Evolutionary conservation across 2,113 vertebrate genomes (phyloP).

Genomic region (Lycaon pictus): DNA sequence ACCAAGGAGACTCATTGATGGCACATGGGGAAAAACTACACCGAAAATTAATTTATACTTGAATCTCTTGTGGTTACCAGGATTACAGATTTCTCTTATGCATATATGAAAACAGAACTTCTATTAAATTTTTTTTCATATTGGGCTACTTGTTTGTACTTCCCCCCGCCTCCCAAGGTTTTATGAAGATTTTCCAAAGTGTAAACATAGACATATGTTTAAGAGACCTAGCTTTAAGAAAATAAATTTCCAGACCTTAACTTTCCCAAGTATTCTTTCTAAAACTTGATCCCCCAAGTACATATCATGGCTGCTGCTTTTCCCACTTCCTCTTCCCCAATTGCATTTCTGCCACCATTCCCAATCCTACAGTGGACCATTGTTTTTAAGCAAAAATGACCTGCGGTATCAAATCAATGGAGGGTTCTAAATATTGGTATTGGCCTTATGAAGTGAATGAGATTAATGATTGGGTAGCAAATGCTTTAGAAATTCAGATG

Average conservation of each 20-base stretch:
- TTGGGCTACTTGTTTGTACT: neutral
- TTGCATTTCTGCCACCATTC: neutral
- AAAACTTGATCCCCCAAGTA: neutral
- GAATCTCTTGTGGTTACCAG: neutral
- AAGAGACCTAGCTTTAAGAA: neutral
- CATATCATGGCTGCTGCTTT: neutral
- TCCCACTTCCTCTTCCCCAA: neutral
- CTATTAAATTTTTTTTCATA: neutral
- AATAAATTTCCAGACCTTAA: neutral
- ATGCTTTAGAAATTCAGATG: neutral
- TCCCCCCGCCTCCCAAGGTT: neutral
- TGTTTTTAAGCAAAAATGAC: neutral
- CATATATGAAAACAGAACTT: neutral
- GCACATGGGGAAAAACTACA: neutral
- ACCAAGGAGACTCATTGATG: no score
- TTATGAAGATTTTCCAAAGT: neutral
- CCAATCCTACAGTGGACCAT: neutral
- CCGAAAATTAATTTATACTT: neutral
- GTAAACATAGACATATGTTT: neutral
- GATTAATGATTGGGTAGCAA: neutral
- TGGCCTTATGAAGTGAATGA: neutral
- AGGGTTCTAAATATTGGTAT: neutral
- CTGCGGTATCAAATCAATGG: neutral
- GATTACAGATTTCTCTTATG: neutral
- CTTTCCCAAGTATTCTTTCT: neutral